Base-by-base conservation (phyloP, 2,113 vertebrate species). In the Scartelaos histophorus region DNA sequence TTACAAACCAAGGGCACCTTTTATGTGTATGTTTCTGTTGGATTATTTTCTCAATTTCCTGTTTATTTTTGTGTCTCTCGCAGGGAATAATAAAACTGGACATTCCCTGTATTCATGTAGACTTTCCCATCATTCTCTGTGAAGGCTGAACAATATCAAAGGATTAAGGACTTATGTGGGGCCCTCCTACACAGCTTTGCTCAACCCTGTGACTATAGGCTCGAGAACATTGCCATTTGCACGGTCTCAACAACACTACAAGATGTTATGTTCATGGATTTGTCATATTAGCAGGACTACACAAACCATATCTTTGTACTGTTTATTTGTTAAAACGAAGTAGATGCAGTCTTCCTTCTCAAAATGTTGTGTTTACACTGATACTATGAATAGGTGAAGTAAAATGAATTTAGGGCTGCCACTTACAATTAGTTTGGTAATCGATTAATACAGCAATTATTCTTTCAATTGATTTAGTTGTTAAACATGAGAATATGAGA, bases 111-210 rank as follows among this genome's bases (percentile, higher is more conserved):
- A 97, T 99, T 86, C 97, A 97, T 25, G 95, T 98, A 82, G 98
- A 98, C 87, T 99, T 99, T 79, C 98, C 98, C 0, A 93, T 99
- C 84, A 93, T 99, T 90, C 95, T 99, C 89, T 99, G 95, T 79
- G 98, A 99, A 92, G 93, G 96, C 87, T 98, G 94, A 97, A 80
- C 92, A 93, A 74, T 77, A 76, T 60, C 46, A 71, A 75, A 51
- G 73, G 58, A 70, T 51, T 71, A 47, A 47, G n/a, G 38, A 46
- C 21, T 21, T 66, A 22, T 15, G 43, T 24, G 43, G 24, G 64
- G 43, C 43, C 62, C 64, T 66, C 56, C 21, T 58, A 3, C 45
- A 47, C 38, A 21, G n/a, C 19, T 13, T 11, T 35, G 34, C 9
- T 64, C 61, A 11, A 43, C 61, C 29, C 58, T 61, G 25, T 34